Base-by-base conservation (phyloP, 2,113 vertebrate genomes). In the Upupa epops region DNA sequence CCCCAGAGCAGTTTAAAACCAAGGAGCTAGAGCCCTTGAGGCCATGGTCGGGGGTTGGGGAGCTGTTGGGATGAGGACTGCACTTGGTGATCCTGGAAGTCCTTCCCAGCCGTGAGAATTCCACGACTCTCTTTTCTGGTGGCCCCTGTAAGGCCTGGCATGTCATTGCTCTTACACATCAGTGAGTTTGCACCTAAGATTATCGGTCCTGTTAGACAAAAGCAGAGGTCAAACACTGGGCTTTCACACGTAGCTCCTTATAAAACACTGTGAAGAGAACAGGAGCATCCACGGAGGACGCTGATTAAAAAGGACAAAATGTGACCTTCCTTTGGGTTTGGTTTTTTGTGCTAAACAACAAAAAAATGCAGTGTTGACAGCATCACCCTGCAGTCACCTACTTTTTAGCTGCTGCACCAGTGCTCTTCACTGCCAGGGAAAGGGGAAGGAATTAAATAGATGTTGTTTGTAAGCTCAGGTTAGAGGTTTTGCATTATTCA, bases 401-500 rank as follows among this genome's bases (percentile, higher is more conserved):
- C 17, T 45, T 88, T 88, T 86, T 48, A 77, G 22, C 19, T 61
- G 26, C 32, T 61, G 26, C 32, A 28, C 11, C n/a, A 25, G 21
- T 58, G 65, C 25, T 75, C 37, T 77, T 70, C 37, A 51, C 28
- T 66, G 28, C 13, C n/a, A 80, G 48, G 12, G 20, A 80, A 56
- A 80, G 28, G 32, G 69, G 12, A 11, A 88, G 10, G 64, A 77
- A 90, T 83, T 77, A 3, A 73, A 58, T 21, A 9, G 19, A 69
- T 77, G 80, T 61, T 76, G 89, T 73, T 79, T 88, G 78, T 70
- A 87, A 87, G 55, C 79, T 83, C 77, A 81, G 42, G 40, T 73
- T 86, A 90, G 32, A 69, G 14, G 6, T n/a, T 91, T 91, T 60
- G 54, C 40, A 56, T 49, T 59, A 60, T 61, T 65, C 69, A 60